Conservation (phyloP, 2,797 vertebrate species). For the Mormyrus proboscirostris region DNA sequence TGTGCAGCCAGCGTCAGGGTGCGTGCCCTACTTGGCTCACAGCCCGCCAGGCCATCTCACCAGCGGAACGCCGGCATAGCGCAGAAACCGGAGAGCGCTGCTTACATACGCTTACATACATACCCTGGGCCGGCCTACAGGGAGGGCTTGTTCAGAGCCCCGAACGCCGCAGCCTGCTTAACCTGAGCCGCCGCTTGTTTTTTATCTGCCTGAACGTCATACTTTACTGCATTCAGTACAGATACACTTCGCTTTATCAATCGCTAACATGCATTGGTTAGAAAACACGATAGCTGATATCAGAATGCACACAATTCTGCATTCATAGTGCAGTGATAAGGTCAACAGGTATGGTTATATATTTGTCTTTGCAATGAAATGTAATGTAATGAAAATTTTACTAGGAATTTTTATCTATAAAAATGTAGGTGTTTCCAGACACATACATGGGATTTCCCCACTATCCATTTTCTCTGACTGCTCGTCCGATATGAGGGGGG, state of each 20-base stretch:
- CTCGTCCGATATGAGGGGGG: neutral
- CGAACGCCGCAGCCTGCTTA: neutral
- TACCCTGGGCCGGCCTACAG: neutral
- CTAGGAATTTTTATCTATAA: neutral
- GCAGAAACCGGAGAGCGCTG: neutral
- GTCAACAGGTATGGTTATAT: neutral
- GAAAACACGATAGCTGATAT: neutral
- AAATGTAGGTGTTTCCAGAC: neutral
- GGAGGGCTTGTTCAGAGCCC: neutral
- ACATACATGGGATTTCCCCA: neutral
- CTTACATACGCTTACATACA: neutral
- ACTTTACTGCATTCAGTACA: neutral
- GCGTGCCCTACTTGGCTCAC: neutral
- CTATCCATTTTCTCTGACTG: neutral
- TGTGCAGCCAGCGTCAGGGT: neutral
- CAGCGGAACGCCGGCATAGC: neutral
- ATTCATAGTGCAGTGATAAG: neutral
- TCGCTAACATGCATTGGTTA: neutral
- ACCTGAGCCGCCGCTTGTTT: neutral
- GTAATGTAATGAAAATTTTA: neutral
- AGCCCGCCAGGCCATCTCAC: slow-evolving; percentile 10
- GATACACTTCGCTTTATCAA: neutral
- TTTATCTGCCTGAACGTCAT: neutral
- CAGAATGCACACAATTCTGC: neutral
- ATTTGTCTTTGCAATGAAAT: neutral